Conservation (phyloP, 2,797 vertebrate genomes). For the Coregonus sp. region DNA sequence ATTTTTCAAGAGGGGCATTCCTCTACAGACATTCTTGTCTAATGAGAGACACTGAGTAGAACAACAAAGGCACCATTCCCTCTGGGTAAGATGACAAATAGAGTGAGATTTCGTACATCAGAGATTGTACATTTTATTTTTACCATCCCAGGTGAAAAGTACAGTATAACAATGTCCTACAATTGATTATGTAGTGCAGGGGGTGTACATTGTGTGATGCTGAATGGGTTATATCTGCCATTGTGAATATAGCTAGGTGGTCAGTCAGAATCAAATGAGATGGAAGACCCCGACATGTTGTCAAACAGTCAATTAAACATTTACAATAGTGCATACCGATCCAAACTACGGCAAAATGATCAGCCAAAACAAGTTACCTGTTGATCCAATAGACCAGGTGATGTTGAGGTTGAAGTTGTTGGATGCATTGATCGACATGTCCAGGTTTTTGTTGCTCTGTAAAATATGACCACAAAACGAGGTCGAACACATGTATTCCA, state of each 20-base stretch:
- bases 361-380: conserved; percentile 80
- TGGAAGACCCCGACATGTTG: too few species aligned
- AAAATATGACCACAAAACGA: conserved; percentile 12
- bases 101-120: background rate
- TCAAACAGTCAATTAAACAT: background rate
- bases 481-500: background rate
- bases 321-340: too few species aligned
- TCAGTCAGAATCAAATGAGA: background rate
- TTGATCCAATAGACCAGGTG: conserved; percentile 97
- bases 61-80: background rate
- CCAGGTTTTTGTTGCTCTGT: conserved; percentile 98
- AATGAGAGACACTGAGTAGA: background rate
- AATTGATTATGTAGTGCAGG: background rate
- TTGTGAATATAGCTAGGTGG: background rate
- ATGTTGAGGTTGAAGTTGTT: conserved; percentile 99
- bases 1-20: conserved; percentile 33
- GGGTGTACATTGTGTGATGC: background rate
- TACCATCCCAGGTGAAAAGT: background rate
- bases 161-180: background rate
- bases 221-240: background rate
- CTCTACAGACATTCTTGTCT: background rate
- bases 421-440: conserved; percentile 98
- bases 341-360: background rate
- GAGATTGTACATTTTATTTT: background rate
- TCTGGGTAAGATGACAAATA: background rate